These are phyloP conservation scores for Decapterus maruadsi DNA, from an alignment of 2,797 vertebrate species.

Conservation along the genomic window DNA sequence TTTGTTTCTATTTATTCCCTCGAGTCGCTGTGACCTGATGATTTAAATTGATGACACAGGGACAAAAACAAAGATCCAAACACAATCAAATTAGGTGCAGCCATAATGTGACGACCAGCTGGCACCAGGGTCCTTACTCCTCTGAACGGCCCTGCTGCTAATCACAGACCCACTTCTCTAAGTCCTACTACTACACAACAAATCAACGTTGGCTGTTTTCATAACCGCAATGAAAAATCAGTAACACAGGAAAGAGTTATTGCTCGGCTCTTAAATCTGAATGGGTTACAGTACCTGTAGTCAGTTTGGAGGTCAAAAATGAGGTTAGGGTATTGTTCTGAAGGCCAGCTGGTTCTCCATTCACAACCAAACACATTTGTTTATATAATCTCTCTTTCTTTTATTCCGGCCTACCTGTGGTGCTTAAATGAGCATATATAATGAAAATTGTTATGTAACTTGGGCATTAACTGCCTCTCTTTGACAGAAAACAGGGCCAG, in stretches of 20 bases:
- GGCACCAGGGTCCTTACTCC: not conserved
- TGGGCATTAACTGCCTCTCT: constrained; percentile 22
- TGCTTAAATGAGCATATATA: constrained; percentile 52
- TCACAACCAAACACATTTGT: constrained; percentile 57
- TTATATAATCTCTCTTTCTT: constrained; percentile 58
- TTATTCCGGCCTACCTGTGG: constrained; percentile 24
- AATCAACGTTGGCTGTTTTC: constrained; percentile 40
- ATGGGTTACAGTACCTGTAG: not conserved
- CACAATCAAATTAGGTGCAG: constrained; percentile 39
- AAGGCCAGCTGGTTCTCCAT: constrained; percentile 18
- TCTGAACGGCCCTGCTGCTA: too few species aligned
- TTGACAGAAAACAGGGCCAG: constrained; percentile 43
- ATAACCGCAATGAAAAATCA: constrained; percentile 25
- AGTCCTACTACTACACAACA: constrained; percentile 5
- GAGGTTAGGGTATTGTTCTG: constrained; percentile 47
- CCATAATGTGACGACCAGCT: constrained; percentile 19
- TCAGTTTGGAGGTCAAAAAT: constrained; percentile 46
- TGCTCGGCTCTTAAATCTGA: constrained; percentile 24
- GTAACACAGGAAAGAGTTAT: constrained; percentile 4
- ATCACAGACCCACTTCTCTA: constrained; percentile 8
- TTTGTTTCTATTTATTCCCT: constrained; percentile 52
- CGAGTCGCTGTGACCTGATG: constrained; percentile 58
- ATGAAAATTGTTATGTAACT: constrained; percentile 66
- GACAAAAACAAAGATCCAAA: constrained; percentile 39
- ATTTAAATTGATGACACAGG: constrained; percentile 39